Evolutionary conservation across 2,888 invertebrate genomes (phyloP).

Genomic region (Phaonia tiefii): DNA sequence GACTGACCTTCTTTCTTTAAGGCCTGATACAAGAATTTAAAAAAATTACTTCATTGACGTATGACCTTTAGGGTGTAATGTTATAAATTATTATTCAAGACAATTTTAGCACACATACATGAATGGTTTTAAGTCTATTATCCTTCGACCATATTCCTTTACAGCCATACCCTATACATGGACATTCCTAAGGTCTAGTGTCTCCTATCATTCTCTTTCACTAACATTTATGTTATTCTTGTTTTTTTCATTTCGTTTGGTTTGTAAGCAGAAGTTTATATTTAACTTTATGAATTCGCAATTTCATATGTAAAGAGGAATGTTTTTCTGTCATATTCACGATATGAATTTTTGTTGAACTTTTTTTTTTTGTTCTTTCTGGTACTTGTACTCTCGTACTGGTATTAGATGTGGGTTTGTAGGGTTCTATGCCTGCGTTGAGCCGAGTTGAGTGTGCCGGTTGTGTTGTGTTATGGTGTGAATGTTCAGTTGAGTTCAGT

Average conservation of each 20-base stretch:
- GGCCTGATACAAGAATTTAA: too few relatives aligned
- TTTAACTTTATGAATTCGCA: constrained; percentile 20
- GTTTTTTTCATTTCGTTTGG: not conserved
- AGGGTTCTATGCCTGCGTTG: constrained; percentile 52
- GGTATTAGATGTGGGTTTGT: constrained; percentile 59
- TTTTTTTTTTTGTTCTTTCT: not conserved
- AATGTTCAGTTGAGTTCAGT: constrained; percentile 2
- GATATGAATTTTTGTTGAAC: not conserved
- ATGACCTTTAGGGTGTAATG: too few relatives aligned
- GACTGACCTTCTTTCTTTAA: too few relatives aligned
- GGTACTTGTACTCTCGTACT: not conserved
- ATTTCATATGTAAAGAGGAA: not conserved
- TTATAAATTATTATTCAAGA: too few relatives aligned
- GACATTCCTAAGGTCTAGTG: not conserved
- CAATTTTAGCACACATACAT: too few relatives aligned
- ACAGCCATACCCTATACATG: too few relatives aligned
- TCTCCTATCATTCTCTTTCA: not conserved
- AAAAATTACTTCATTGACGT: too few relatives aligned
- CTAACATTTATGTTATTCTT: constrained; percentile 8
- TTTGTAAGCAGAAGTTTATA: not conserved
- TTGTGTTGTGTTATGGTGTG: not conserved
- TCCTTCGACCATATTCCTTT: too few relatives aligned
- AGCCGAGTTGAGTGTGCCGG: not conserved
- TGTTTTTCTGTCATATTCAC: too few relatives aligned
- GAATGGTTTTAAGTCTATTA: too few relatives aligned